Conservation (phyloP, 2,888 invertebrate genomes). For the Cryptocephalus moraei region DNA sequence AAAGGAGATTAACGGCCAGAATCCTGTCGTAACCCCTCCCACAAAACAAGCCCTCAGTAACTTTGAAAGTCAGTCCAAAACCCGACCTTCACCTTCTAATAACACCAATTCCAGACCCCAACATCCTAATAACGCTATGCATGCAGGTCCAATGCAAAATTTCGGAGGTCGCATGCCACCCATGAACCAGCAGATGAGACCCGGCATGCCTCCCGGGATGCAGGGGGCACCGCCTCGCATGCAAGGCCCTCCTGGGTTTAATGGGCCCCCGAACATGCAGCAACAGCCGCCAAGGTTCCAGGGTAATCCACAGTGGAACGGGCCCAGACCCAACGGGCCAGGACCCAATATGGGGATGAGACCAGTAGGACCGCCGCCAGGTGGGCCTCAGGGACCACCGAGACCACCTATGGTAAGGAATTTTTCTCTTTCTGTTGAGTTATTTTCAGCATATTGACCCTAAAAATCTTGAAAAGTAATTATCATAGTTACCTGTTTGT, state of each 20-base stretch:
- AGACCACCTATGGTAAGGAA: conserved; percentile 47
- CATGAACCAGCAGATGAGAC: conserved; percentile 38
- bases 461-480: no score
- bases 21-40: conserved; percentile 88
- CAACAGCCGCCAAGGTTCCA: conserved; percentile 49
- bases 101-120: conserved; percentile 48
- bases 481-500: no score
- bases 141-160: conserved; percentile 47
- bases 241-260: conserved; percentile 48
- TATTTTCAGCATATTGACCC: no score
- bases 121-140: conserved; percentile 46
- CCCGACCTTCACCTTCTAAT: conserved; percentile 71
- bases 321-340: conserved; percentile 42
- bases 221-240: conserved; percentile 44
- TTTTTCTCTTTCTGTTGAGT: not conserved
- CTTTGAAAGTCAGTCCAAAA: conserved; percentile 89
- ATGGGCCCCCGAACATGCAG: conserved; percentile 45
- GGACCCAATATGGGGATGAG: conserved; percentile 38
- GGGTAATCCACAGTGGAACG: conserved; percentile 45
- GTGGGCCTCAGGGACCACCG: conserved; percentile 48
- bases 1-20: conserved; percentile 92
- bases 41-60: conserved; percentile 80
- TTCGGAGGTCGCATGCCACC: conserved; percentile 44
- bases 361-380: conserved; percentile 46
- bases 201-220: conserved; percentile 45